Conservation (phyloP, 1,140 invertebrate genomes). For the Eurosta solidaginis region DNA sequence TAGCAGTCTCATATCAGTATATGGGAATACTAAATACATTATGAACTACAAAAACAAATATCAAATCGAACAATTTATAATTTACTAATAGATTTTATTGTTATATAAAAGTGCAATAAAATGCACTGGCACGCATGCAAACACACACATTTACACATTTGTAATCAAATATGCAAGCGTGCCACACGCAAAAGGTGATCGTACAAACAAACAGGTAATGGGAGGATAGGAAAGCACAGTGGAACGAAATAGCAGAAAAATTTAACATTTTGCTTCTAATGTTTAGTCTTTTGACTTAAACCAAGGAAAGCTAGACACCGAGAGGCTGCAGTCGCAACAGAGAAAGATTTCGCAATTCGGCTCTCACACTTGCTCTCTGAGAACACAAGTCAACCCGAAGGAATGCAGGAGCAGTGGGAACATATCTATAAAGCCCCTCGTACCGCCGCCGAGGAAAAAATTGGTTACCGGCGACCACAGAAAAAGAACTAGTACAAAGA, state of each 20-base stretch:
- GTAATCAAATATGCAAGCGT: background rate
- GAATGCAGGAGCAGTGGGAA: too few relatives aligned
- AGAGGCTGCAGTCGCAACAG: too few relatives aligned
- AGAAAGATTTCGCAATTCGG: too few relatives aligned
- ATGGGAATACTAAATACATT: background rate
- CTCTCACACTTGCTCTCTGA: too few relatives aligned
- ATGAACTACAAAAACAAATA: background rate
- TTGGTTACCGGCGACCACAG: too few relatives aligned
- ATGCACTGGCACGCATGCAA: background rate
- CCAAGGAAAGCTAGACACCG: too few relatives aligned
- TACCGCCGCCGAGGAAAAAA: too few relatives aligned
- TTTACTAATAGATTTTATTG: constrained; percentile 2
- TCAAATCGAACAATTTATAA: background rate
- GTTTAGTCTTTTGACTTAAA: too few relatives aligned
- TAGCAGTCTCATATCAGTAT: background rate
- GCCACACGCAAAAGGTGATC: background rate
- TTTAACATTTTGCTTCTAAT: too few relatives aligned
- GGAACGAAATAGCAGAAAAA: background rate
- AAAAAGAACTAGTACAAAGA: too few relatives aligned
- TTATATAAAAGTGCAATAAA: constrained; percentile 1
- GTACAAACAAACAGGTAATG: background rate
- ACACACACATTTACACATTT: background rate
- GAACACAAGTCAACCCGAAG: too few relatives aligned
- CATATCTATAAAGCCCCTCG: too few relatives aligned
- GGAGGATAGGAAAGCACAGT: background rate